Conservation (phyloP, 2,797 vertebrate species). For the Nannoperca australis region DNA sequence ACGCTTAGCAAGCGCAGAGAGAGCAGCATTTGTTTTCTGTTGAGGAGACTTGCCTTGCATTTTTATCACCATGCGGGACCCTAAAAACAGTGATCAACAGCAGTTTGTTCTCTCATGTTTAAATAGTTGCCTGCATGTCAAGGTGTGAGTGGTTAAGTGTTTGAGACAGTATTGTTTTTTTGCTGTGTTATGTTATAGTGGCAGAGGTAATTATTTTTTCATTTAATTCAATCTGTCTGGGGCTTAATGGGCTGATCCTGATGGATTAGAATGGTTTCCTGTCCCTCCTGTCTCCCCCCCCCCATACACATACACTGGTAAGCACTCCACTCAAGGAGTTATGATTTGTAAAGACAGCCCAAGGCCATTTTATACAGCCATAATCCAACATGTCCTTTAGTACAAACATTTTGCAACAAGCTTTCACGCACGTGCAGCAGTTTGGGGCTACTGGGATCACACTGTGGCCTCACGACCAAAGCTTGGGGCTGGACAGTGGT, state of each 20-base stretch:
- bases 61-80: constrained; percentile 39
- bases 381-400: constrained; percentile 54
- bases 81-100: constrained; percentile 18
- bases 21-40: constrained; percentile 71
- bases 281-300: constrained; percentile 13
- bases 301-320: constrained; percentile 17
- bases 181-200: constrained; percentile 56
- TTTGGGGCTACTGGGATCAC: constrained; percentile 35
- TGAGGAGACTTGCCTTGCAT: constrained; percentile 37
- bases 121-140: constrained; percentile 57
- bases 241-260: constrained; percentile 76
- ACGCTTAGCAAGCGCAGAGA: constrained; percentile 59
- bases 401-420: constrained; percentile 46
- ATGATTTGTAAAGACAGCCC: constrained; percentile 58
- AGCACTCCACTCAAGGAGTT: constrained; percentile 41
- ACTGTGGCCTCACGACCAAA: constrained; percentile 7
- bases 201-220: constrained; percentile 70
- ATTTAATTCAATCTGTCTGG: constrained; percentile 82
- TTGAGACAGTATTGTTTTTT: constrained; percentile 32
- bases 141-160: constrained; percentile 40
- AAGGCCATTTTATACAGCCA: constrained; percentile 44
- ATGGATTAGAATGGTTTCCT: constrained; percentile 78
- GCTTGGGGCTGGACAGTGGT: constrained; percentile 19
- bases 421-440: constrained; percentile 40
- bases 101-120: constrained; percentile 37